Percentiles rank a stretch among this genome's conserved stretches.
These are phyloP conservation scores for Pterophyllum scalare DNA, from an alignment of 2,113 vertebrate species.

Conservation along the genomic window DNA sequence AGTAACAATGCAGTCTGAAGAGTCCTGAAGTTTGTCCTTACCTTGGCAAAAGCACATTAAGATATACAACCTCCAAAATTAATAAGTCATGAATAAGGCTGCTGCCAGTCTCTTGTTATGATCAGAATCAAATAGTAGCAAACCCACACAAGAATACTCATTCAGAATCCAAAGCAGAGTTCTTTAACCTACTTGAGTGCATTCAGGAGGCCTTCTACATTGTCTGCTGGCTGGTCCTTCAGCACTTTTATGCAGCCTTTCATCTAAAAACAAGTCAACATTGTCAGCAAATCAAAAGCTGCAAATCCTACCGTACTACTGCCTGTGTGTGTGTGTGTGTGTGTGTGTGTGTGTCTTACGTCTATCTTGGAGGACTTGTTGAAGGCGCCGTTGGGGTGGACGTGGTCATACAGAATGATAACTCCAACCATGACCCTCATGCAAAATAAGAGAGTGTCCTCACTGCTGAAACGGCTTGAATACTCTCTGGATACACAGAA, in stretches of 20 bases:
- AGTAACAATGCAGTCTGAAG: accelerated
- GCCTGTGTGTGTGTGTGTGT: too few species aligned
- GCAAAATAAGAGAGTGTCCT: conserved; percentile 96
- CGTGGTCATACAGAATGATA: conserved; percentile 97
- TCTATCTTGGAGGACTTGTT: conserved; percentile 98
- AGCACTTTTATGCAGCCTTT: conserved; percentile 99
- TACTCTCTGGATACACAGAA: conserved; percentile 85
- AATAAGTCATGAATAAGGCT: background rate
- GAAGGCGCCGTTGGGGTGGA: conserved; percentile 97
- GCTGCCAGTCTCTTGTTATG: background rate
- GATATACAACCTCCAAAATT: background rate
- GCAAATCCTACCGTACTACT: too few species aligned
- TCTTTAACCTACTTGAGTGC: conserved; percentile 92
- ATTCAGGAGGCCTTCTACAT: conserved; percentile 96
- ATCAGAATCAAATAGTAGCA: background rate
- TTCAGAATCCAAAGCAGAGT: background rate
- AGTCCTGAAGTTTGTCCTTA: background rate
- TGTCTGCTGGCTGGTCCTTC: conserved; percentile 98
- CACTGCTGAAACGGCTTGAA: conserved; percentile 93
- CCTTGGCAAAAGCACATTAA: background rate
- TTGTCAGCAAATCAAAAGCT: background rate
- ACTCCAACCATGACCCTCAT: conserved; percentile 99
- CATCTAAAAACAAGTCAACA: conserved; percentile 85
- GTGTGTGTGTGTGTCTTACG: conserved; percentile 78
- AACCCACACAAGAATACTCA: background rate